Percentiles rank a stretch among this genome's conserved stretches.
Conservation (phyloP, 1,140 invertebrate genomes). For the Bombus superbus region DNA sequence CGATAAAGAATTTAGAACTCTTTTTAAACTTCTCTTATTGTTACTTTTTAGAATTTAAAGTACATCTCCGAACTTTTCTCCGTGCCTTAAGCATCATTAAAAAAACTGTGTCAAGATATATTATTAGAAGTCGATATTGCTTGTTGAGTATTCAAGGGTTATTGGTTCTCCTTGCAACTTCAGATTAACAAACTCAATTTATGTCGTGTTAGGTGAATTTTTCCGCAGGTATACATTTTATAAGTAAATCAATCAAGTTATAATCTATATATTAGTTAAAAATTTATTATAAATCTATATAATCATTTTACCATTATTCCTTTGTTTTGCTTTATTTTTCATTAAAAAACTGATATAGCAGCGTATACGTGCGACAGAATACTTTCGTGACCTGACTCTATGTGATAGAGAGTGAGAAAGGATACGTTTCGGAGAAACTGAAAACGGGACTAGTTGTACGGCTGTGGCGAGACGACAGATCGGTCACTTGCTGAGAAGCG, state of each 20-base stretch:
- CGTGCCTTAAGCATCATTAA: background rate
- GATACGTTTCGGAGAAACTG: background rate
- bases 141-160: background rate
- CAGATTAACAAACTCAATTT: background rate
- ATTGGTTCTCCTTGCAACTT: background rate
- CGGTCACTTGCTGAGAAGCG: background rate
- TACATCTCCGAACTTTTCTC: background rate
- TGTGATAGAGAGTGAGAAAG: background rate
- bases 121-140: conserved; percentile 5
- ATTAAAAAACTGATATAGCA: too few relatives aligned
- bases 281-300: too few relatives aligned
- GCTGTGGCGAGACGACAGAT: background rate
- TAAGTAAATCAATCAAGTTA: too few relatives aligned
- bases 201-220: background rate
- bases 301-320: too few relatives aligned
- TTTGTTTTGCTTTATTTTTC: too few relatives aligned
- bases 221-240: background rate
- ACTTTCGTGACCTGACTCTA: too few relatives aligned
- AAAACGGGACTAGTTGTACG: background rate
- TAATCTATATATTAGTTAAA: too few relatives aligned
- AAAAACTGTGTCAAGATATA: background rate
- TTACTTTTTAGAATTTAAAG: background rate
- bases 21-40: background rate
- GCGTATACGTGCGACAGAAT: too few relatives aligned
- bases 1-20: background rate